Conservation (phyloP, 2,797 vertebrate genomes). For the Percopsis omiscomaycus region DNA sequence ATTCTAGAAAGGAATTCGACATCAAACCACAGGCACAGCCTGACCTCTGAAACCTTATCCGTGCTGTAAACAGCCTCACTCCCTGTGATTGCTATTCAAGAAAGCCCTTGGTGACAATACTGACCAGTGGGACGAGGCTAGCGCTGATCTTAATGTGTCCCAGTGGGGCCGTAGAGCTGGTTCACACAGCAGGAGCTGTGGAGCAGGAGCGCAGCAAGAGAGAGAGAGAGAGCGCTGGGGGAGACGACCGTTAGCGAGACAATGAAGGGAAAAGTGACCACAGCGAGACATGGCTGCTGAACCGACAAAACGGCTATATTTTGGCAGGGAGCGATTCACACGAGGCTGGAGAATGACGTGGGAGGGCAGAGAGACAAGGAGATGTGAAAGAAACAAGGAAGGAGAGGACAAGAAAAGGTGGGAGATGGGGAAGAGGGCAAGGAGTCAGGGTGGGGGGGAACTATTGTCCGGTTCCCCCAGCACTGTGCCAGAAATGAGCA, state of each 20-base stretch:
- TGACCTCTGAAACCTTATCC: not conserved
- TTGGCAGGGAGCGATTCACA: not conserved
- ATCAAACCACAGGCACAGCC: not conserved
- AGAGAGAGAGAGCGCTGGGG: conserved; percentile 3
- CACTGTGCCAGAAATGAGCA: conserved; percentile 29
- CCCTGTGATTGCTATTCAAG: conserved; percentile 28
- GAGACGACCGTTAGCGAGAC: conserved; percentile 39
- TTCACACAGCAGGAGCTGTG: conserved; percentile 35
- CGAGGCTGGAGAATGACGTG: conserved; percentile 7
- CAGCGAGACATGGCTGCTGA: conserved; percentile 46
- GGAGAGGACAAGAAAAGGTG: conserved; percentile 10
- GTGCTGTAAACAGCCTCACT: conserved; percentile 9
- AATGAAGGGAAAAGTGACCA: conserved; percentile 47
- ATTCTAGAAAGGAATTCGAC: not conserved
- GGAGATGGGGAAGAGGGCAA: conserved; percentile 10
- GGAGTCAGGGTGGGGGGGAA: not conserved
- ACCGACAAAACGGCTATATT: conserved; percentile 22
- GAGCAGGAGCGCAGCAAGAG: conserved; percentile 14
- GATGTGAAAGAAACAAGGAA: not conserved
- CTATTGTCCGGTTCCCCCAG: conserved; percentile 37
- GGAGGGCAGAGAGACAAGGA: not conserved
- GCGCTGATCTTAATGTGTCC: conserved; percentile 32
- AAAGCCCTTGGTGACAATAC: conserved; percentile 16
- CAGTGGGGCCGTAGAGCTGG: conserved; percentile 24
- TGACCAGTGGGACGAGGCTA: not conserved